phyloP scores from a whole-genome alignment of 23 tunicate genomes.

The Ciona savignyi region DNA sequence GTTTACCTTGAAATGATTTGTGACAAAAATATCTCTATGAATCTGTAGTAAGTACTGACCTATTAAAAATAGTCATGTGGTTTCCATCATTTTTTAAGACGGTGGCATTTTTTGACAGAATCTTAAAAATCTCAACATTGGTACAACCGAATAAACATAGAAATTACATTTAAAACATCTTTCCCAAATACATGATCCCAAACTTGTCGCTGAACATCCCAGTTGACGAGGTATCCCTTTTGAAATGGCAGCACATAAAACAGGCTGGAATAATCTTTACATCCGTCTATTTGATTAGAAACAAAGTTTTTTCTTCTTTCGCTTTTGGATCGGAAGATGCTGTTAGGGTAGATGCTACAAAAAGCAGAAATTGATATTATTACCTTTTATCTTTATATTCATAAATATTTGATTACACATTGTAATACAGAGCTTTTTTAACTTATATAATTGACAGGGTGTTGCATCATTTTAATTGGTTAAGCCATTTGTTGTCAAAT shows the following conservation, averaged over 20 bases:
- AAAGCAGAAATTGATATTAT: background rate
- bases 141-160: too few species aligned
- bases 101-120: too few species aligned
- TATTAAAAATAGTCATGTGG: too few species aligned
- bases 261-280: slow-evolving; percentile 84
- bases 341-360: slow-evolving; percentile 67
- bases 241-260: slow-evolving; percentile 85
- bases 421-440: background rate
- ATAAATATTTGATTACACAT: background rate
- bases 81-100: too few species aligned
- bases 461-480: too few species aligned
- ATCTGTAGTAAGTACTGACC: too few species aligned
- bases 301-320: slow-evolving; percentile 74
- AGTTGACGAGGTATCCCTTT: slow-evolving; percentile 87
- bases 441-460: too few species aligned
- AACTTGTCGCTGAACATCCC: slow-evolving; percentile 88
- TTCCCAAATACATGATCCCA: slow-evolving; percentile 90
- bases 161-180: slow-evolving; percentile 85
- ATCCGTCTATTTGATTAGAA: slow-evolving; percentile 55
- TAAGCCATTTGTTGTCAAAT: too few species aligned
- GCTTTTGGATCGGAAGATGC: slow-evolving; percentile 68
- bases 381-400: background rate
- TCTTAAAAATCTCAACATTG: too few species aligned
- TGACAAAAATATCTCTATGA: too few species aligned
- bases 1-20: too few species aligned